A percentile compares a stretch with the other conserved stretches of the same genome.
These are phyloP conservation scores for Aptenodytes patagonicus DNA, from an alignment of 2,113 vertebrate genomes.

Conservation along the genomic window DNA sequence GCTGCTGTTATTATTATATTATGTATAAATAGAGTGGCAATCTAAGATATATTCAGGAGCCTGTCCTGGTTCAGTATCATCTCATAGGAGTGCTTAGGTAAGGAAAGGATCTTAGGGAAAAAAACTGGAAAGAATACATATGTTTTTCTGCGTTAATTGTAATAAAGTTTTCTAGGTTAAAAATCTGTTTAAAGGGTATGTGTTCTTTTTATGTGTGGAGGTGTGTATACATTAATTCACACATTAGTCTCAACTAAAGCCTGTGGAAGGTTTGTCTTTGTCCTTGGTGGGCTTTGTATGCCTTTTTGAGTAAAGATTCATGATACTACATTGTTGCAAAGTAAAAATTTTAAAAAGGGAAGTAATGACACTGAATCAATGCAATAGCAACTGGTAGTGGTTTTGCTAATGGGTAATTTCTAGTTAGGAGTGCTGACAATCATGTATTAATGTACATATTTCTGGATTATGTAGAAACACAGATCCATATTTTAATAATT, in stretches of 20 bases:
- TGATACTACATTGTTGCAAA: background rate
- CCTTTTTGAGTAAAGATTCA: background rate
- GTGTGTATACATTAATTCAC: background rate
- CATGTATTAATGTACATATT: background rate
- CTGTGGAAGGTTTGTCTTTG: background rate
- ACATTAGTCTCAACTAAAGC: background rate
- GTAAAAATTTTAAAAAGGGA: background rate
- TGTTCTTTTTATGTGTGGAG: background rate
- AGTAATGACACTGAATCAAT: background rate
- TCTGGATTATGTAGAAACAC: background rate
- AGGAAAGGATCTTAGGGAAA: background rate
- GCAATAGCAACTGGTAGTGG: background rate
- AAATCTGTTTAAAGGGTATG: background rate
- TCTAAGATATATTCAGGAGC: background rate
- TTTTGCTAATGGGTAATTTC: background rate
- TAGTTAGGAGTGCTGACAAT: background rate
- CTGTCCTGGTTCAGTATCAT: background rate
- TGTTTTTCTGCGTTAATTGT: background rate
- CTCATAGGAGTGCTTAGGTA: background rate
- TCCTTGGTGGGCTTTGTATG: background rate
- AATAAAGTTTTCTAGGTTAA: background rate
- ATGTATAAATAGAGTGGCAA: background rate
- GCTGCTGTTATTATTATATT: background rate
- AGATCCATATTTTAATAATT: background rate
- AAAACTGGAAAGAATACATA: background rate